A percentile compares a stretch with the other conserved stretches of the same genome.
These are phyloP conservation scores for Orchesella flavescens DNA, from an alignment of 2,888 invertebrate genomes.

Conservation along the genomic window DNA sequence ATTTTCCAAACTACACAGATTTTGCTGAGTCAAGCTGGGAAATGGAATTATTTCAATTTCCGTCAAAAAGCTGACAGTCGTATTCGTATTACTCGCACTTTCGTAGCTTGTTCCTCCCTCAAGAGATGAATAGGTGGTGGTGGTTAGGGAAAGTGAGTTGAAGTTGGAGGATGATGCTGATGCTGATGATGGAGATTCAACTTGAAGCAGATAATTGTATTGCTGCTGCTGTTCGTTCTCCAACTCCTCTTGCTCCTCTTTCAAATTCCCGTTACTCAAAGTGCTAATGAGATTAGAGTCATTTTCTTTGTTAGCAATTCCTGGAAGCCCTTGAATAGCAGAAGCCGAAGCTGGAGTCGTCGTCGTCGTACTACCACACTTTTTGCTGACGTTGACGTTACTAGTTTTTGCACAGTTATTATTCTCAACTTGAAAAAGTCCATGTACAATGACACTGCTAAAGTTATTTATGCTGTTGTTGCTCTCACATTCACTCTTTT, in stretches of 20 bases:
- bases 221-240: conserved; percentile 2
- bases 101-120: conserved; percentile 54
- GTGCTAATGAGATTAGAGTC: conserved; percentile 31
- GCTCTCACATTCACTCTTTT: conserved; percentile 21
- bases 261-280: conserved; percentile 20
- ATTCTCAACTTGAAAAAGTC: conserved; percentile 30
- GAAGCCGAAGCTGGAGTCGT: background rate
- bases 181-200: conserved; percentile 33
- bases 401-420: conserved; percentile 14
- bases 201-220: conserved; percentile 18
- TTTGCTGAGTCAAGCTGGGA: background rate
- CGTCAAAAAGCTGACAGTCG: conserved; percentile 52
- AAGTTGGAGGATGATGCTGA: conserved; percentile 39
- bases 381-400: background rate
- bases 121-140: background rate
- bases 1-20: conserved; percentile 19
- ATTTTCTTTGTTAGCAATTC: background rate
- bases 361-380: background rate
- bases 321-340: conserved; percentile 26
- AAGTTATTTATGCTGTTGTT: conserved; percentile 26
- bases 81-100: conserved; percentile 40
- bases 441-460: conserved; percentile 44
- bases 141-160: background rate
- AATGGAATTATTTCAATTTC: conserved; percentile 46
- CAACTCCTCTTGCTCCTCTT: no score